These are phyloP conservation scores for Actias luna DNA, from an alignment of 2,888 invertebrate species.

Conservation along the genomic window DNA sequence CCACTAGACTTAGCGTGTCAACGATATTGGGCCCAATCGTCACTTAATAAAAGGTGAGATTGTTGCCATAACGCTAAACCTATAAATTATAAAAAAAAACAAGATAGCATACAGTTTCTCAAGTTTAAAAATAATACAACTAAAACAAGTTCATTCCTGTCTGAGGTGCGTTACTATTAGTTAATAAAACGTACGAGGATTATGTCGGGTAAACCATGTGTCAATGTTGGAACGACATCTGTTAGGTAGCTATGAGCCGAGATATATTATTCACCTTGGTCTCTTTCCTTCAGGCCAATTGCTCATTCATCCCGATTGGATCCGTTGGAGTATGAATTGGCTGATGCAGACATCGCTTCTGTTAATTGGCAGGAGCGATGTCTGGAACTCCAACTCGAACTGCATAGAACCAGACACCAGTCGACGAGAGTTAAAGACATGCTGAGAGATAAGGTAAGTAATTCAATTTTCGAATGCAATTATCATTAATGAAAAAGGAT, in stretches of 20 bases:
- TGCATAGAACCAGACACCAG: constrained; percentile 92
- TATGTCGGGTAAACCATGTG: background rate
- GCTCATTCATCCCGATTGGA: constrained; percentile 69
- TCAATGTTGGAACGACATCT: background rate
- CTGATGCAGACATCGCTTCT: constrained; percentile 63
- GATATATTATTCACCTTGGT: background rate
- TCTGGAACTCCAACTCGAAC: constrained; percentile 90
- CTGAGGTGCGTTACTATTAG: background rate
- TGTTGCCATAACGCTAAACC: background rate
- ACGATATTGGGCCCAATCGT: background rate
- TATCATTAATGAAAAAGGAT: background rate
- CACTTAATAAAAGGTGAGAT: background rate
- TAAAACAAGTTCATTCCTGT: background rate
- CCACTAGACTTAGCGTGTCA: background rate
- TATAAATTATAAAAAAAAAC: background rate
- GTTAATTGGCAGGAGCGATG: constrained; percentile 96
- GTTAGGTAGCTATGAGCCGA: background rate
- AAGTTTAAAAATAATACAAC: background rate
- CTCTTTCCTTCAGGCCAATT: constrained; percentile 50
- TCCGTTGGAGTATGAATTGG: constrained; percentile 70
- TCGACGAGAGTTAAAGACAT: constrained; percentile 93
- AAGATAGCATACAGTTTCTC: background rate
- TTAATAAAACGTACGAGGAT: background rate
- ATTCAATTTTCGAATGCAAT: background rate
- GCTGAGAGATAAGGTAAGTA: constrained; percentile 93